Conservation (phyloP, 1,140 invertebrate genomes). For the Lordiphosa clarofinis region DNA sequence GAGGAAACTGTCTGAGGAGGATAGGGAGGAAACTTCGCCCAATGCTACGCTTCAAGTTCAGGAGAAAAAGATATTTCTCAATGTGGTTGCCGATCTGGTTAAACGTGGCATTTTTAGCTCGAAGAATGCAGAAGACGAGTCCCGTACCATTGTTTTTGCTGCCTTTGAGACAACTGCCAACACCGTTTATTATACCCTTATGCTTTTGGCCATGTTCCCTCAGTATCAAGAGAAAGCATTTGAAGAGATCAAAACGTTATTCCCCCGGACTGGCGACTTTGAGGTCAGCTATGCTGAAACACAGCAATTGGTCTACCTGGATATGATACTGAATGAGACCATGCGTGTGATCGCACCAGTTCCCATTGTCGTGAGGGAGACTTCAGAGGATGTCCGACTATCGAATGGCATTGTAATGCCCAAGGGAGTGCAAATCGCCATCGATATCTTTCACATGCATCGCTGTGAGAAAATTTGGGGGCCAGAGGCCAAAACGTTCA, state of each 20-base stretch:
- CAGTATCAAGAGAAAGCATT: slow-evolving; percentile 82
- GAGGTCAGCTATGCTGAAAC: slow-evolving; percentile 81
- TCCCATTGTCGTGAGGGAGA: slow-evolving; percentile 57
- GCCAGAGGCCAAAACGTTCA: slow-evolving; percentile 55
- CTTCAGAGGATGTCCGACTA: slow-evolving; percentile 43
- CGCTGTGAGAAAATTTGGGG: slow-evolving; percentile 64
- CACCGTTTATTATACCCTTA: slow-evolving; percentile 52
- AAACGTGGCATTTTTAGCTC: slow-evolving; percentile 50
- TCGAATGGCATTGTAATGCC: slow-evolving; percentile 56
- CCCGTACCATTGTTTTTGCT: slow-evolving; percentile 65
- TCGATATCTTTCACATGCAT: slow-evolving; percentile 60
- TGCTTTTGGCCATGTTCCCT: slow-evolving; percentile 72
- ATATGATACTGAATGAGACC: slow-evolving; percentile 84
- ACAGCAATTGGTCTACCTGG: slow-evolving; percentile 84
- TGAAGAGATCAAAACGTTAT: slow-evolving; percentile 83
- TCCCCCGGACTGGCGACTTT: slow-evolving; percentile 79
- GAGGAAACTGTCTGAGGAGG: slow-evolving; percentile 42
- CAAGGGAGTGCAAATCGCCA: slow-evolving; percentile 40
- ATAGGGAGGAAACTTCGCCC: slow-evolving; percentile 1
- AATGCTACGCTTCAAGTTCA: slow-evolving; percentile 1
- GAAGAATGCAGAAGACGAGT: slow-evolving; percentile 68
- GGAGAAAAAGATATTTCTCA: slow-evolving; percentile 64
- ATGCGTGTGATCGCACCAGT: slow-evolving; percentile 80
- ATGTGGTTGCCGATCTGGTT: slow-evolving; percentile 53
- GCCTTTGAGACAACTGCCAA: slow-evolving; percentile 75